These are phyloP conservation scores for Goniozus legneri DNA, from an alignment of 1,140 invertebrate species.

Conservation along the genomic window DNA sequence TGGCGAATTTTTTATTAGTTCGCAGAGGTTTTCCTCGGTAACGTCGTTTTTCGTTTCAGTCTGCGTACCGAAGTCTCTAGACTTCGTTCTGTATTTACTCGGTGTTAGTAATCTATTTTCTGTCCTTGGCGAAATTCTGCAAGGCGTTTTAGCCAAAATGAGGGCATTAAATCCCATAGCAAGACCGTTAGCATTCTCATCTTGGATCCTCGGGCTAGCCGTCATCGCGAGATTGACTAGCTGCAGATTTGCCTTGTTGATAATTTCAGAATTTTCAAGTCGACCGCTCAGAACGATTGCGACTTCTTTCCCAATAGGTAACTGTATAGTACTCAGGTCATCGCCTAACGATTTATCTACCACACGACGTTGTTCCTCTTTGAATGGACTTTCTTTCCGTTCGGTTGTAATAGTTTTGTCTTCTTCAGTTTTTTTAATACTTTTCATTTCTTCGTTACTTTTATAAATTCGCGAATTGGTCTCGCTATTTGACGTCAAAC, in stretches of 20 bases:
- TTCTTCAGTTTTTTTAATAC: not conserved
- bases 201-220: constrained; percentile 21
- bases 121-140: constrained; percentile 19
- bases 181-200: constrained; percentile 29
- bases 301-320: constrained; percentile 45
- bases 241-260: constrained; percentile 35
- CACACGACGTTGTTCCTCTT: not conserved
- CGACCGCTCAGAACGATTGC: constrained; percentile 45
- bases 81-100: constrained; percentile 57
- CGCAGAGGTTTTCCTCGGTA: constrained; percentile 18
- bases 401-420: constrained; percentile 10
- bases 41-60: constrained; percentile 56
- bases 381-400: not conserved
- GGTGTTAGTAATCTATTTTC: constrained; percentile 61
- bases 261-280: constrained; percentile 38
- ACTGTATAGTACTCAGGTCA: constrained; percentile 16
- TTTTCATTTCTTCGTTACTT: not conserved
- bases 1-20: constrained; percentile 25
- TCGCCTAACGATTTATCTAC: constrained; percentile 8
- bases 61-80: constrained; percentile 65
- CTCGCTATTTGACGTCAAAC: constrained; percentile 27
- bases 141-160: constrained; percentile 15
- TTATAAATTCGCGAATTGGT: constrained; percentile 4
- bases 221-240: constrained; percentile 40
- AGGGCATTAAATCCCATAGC: constrained; percentile 36